Percentiles rank a stretch among this genome's conserved stretches.
These are phyloP conservation scores for Puffinus mauretanicus DNA, from an alignment of 2,113 vertebrate genomes.

Conservation along the genomic window DNA sequence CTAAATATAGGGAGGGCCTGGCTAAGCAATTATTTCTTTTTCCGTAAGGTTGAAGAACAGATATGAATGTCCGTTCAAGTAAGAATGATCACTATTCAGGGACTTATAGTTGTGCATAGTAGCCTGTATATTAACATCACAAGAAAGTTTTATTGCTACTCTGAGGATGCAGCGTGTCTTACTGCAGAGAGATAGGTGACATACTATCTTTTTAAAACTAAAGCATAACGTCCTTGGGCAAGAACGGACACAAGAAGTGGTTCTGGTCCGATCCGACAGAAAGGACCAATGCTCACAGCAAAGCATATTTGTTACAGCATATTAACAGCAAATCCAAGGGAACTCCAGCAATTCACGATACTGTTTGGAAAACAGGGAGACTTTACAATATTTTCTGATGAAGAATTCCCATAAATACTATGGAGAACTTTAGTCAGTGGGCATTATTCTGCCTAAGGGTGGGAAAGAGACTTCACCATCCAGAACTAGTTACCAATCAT, in stretches of 20 bases:
- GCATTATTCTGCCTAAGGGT: not conserved
- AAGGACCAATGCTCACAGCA: not conserved
- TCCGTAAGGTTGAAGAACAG: not conserved
- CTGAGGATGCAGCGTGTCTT: not conserved
- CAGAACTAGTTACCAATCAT: not conserved
- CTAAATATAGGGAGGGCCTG: not conserved
- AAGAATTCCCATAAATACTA: not conserved
- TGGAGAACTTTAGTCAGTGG: not conserved
- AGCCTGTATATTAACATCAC: not conserved
- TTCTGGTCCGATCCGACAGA: not conserved
- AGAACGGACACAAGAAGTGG: not conserved
- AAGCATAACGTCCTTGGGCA: not conserved
- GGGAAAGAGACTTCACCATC: not conserved
- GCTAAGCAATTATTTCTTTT: not conserved
- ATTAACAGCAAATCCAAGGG: not conserved
- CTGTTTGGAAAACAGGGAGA: not conserved
- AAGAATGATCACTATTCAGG: fast-evolving
- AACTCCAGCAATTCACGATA: not conserved
- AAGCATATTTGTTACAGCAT: not conserved
- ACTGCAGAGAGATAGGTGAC: not conserved
- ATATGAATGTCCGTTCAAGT: not conserved
- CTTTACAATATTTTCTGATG: not conserved
- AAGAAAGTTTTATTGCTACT: not conserved
- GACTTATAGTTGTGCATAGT: not conserved
- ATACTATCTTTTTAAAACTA: not conserved